Evolutionary conservation across 2,888 invertebrate genomes (phyloP).

Genomic region (Drosophila rellima): DNA sequence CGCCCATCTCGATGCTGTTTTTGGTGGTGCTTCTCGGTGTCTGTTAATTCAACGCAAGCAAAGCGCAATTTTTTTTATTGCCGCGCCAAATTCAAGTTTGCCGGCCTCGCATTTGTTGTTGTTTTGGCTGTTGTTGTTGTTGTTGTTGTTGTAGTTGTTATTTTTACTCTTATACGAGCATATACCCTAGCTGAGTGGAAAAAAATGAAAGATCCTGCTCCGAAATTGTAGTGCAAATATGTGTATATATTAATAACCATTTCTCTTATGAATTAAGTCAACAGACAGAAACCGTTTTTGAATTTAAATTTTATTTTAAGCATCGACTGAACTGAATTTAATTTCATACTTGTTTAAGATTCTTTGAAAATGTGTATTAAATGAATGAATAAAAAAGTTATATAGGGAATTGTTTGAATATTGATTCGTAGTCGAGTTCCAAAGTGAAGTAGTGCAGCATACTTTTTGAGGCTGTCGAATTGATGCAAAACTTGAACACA

Average conservation of each 20-base stretch:
- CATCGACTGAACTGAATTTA: background rate
- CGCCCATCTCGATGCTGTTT: slow-evolving; percentile 32
- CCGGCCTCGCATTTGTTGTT: slow-evolving; percentile 48
- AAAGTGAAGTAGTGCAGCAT: background rate
- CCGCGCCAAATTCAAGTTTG: slow-evolving; percentile 80
- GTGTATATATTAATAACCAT: slow-evolving; percentile 16
- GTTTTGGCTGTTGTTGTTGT: slow-evolving; percentile 24
- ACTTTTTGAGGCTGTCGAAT: background rate
- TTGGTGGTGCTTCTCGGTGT: slow-evolving; percentile 64
- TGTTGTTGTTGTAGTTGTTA: slow-evolving; percentile 8
- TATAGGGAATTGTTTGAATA: background rate
- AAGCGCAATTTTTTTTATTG: slow-evolving; percentile 71
- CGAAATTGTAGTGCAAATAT: slow-evolving; percentile 9
- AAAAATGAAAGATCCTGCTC: slow-evolving; percentile 2
- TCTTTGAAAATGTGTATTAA: background rate
- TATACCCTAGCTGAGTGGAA: slow-evolving; percentile 41
- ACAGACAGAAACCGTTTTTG: slow-evolving; percentile 19
- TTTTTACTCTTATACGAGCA: slow-evolving; percentile 15
- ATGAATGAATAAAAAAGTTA: background rate
- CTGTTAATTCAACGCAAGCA: slow-evolving; percentile 71
- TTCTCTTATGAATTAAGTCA: slow-evolving; percentile 17
- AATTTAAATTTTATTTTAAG: background rate
- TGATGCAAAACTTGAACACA: background rate
- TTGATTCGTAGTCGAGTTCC: background rate
- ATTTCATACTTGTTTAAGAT: background rate